These are phyloP conservation scores for Sebastes cheni DNA, from an alignment of 2,797 vertebrate species.

Conservation along the genomic window DNA sequence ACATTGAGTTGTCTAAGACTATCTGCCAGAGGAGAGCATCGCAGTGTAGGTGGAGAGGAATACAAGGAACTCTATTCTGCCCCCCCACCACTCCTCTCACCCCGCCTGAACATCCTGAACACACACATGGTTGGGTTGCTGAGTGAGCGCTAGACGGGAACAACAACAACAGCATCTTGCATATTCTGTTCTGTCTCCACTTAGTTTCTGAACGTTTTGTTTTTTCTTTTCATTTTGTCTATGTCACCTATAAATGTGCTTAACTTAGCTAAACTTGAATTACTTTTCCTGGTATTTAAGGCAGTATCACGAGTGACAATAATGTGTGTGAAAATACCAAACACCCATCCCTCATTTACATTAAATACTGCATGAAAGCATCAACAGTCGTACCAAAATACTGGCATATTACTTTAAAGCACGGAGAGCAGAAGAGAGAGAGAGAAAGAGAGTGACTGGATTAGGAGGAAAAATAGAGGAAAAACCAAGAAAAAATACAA, in stretches of 20 bases:
- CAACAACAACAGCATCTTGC: background rate
- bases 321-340: background rate
- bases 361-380: background rate
- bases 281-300: background rate
- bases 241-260: background rate
- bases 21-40: background rate
- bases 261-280: background rate
- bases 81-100: too few species aligned
- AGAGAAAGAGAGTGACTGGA: background rate
- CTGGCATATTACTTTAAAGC: background rate
- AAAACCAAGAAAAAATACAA: background rate
- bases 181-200: background rate
- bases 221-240: background rate
- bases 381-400: background rate
- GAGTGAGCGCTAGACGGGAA: background rate
- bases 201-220: background rate
- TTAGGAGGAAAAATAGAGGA: background rate
- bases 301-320: background rate
- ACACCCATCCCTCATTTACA: background rate
- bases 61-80: slow-evolving; percentile 43
- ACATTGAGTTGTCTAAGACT: background rate
- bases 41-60: slow-evolving; percentile 22
- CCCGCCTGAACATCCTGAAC: slow-evolving; percentile 24
- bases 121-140: slow-evolving; percentile 19
- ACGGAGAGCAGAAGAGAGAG: background rate